Conservation (phyloP, 2,797 vertebrate species). For the Gallirallus australis region DNA sequence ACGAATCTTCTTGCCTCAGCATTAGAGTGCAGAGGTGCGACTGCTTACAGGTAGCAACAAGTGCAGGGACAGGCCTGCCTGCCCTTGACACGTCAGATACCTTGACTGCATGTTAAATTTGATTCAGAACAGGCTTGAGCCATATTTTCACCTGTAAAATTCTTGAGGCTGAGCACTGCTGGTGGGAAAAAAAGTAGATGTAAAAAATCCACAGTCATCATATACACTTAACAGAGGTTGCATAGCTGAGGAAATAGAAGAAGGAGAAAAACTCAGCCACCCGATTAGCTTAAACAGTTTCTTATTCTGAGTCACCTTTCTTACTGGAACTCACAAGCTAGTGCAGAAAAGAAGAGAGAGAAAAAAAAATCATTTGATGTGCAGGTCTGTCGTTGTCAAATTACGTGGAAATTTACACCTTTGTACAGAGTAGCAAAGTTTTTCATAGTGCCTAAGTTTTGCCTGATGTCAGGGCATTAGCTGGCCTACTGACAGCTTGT, state of each 20-base stretch:
- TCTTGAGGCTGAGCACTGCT: neutral
- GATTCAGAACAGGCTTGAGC: neutral
- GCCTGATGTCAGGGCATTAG: neutral
- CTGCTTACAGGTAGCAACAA: neutral
- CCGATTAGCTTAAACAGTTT: neutral
- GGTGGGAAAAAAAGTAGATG: neutral
- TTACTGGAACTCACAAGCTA: neutral
- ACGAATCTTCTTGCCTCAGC: neutral
- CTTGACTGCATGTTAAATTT: neutral
- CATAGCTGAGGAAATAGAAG: neutral
- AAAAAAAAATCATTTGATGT: neutral
- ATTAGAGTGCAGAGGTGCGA: neutral
- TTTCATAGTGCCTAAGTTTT: neutral
- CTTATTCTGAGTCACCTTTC: neutral
- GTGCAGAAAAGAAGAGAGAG: neutral
- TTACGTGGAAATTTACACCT: neutral
- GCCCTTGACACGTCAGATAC: neutral
- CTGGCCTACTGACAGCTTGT: neutral
- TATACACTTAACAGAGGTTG: neutral
- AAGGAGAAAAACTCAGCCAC: neutral
- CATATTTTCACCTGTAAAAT: neutral
- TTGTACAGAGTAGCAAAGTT: neutral
- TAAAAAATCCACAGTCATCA: neutral
- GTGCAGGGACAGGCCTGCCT: neutral
- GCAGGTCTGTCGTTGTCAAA: neutral